Percentiles rank a stretch among this genome's conserved stretches.
These are phyloP conservation scores for Volucella inflata DNA, from an alignment of 2,888 invertebrate species.

Conservation along the genomic window DNA sequence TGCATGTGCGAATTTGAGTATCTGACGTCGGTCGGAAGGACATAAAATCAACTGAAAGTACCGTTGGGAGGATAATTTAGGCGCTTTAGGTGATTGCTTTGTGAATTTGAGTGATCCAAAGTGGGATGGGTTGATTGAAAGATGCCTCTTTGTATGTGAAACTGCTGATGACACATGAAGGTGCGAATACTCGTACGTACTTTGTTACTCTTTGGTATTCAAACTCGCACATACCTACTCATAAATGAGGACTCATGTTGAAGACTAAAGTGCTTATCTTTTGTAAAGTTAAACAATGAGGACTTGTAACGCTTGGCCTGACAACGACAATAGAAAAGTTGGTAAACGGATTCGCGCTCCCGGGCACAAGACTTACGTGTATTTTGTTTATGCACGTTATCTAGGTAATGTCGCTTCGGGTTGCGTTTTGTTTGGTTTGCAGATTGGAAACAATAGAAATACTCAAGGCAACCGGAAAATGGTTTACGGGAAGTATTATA, in stretches of 20 bases:
- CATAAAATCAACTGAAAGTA: too few relatives aligned
- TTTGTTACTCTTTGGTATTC: too few relatives aligned
- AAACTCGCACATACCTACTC: background rate
- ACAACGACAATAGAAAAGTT: slow-evolving; percentile 51
- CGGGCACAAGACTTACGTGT: slow-evolving; percentile 2
- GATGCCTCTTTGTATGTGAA: too few relatives aligned
- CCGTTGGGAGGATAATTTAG: too few relatives aligned
- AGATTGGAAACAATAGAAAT: slow-evolving; percentile 32
- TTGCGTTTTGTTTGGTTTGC: slow-evolving; percentile 32
- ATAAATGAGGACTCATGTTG: too few relatives aligned
- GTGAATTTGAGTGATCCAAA: too few relatives aligned
- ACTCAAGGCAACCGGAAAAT: background rate
- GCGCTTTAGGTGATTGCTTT: too few relatives aligned
- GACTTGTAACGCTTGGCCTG: slow-evolving; percentile 31
- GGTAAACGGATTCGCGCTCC: slow-evolving; percentile 4
- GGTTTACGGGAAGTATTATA: slow-evolving; percentile 2
- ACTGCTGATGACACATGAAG: too few relatives aligned
- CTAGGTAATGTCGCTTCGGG: slow-evolving; percentile 24
- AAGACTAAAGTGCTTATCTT: slow-evolving; percentile 25
- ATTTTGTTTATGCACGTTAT: slow-evolving; percentile 1
- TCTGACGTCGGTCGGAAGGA: too few relatives aligned
- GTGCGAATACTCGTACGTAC: too few relatives aligned
- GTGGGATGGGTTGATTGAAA: too few relatives aligned
- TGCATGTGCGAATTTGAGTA: too few relatives aligned
- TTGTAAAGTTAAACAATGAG: slow-evolving; percentile 52